Base-by-base conservation (phyloP, 2,888 invertebrate genomes). In the Sinotaia quadrata region DNA sequence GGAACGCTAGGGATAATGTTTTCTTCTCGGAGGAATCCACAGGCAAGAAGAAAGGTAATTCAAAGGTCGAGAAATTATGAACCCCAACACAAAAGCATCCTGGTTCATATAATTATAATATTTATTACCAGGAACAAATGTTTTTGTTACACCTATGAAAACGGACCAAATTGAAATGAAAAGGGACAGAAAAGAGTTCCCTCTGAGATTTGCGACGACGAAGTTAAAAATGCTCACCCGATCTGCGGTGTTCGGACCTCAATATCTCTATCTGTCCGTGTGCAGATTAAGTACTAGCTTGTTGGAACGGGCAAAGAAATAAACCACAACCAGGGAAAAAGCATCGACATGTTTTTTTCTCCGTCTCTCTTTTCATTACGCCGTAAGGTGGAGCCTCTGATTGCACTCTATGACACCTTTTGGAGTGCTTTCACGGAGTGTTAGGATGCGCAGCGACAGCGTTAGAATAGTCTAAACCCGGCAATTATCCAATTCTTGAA, bases 61-160 rank as follows among this genome's bases (percentile, higher is more conserved):
- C 54, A 37, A 44, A 65, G 65, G 65, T 65, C 65, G 65, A 56
- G 65, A 37, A 54, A 56, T 65, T 65, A 65, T 65, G 65, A 65
- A 65, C 65, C 54, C 12, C 15, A 33, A 5, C n/a, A 65, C 65
- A 65, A 65, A 65, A 56, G 65, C n/a, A 33, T 33, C 21, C 65
- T n/a, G 52, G 69, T 69, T 69, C 69, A 69, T 69, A 69, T 69
- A 37, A 69, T 69, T 69, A 69, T 58, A 69, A 63, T 69, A 69
- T 69, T 69, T 65, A 69, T 69, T 65, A 63, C 59, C n/a, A 44
- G 63, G 63, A 63, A 69, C 69, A 69, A 69, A 69, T 58, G 69
- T 63, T 69, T 69, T 69, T 69, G 69, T 69, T 51, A 37, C 65
- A 65, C 21, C 65, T 65, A 65, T 65, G 65, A 65, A 65, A 65